Evolutionary conservation across 53 echinoderm and acorn worm species (phyloP).

Genomic region (Luidia sarsii): DNA sequence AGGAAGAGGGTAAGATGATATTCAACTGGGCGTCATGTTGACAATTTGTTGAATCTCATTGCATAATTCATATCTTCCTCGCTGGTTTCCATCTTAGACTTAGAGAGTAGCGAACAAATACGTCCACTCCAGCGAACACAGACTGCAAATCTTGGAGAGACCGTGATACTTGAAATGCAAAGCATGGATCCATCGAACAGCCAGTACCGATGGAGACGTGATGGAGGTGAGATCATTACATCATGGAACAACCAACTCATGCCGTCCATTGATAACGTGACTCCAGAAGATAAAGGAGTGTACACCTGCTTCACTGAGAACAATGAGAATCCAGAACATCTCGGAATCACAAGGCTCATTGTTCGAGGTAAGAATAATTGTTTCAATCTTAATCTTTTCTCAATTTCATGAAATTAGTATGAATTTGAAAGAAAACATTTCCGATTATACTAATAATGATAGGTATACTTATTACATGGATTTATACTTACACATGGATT

Average conservation of each 20-base stretch:
- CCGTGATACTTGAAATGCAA: background rate
- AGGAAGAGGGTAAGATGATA: too few relatives aligned
- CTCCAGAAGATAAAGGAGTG: background rate
- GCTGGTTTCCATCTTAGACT: too few relatives aligned
- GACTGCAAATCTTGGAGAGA: background rate
- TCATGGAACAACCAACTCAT: constrained; percentile 14
- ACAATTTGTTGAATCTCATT: too few relatives aligned
- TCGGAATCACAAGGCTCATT: constrained; percentile 37
- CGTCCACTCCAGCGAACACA: constrained; percentile 13
- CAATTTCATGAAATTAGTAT: background rate
- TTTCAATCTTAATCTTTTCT: background rate
- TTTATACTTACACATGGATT: too few relatives aligned
- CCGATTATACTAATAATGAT: background rate
- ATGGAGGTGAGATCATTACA: background rate
- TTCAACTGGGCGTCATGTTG: too few relatives aligned
- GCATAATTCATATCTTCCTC: too few relatives aligned
- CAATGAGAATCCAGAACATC: constrained; percentile 15
- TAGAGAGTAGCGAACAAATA: too few relatives aligned
- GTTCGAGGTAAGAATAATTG: constrained; percentile 32
- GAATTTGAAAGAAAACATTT: background rate
- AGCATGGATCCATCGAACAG: background rate
- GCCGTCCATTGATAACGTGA: background rate
- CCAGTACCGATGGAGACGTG: constrained; percentile 21
- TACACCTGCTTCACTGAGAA: constrained; percentile 14
- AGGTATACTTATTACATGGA: too few relatives aligned